Percentiles rank a stretch among this genome's conserved stretches.
Evolutionary conservation across 2,888 invertebrate genomes (phyloP).

Genomic region (Neoaliturus tenellus): DNA sequence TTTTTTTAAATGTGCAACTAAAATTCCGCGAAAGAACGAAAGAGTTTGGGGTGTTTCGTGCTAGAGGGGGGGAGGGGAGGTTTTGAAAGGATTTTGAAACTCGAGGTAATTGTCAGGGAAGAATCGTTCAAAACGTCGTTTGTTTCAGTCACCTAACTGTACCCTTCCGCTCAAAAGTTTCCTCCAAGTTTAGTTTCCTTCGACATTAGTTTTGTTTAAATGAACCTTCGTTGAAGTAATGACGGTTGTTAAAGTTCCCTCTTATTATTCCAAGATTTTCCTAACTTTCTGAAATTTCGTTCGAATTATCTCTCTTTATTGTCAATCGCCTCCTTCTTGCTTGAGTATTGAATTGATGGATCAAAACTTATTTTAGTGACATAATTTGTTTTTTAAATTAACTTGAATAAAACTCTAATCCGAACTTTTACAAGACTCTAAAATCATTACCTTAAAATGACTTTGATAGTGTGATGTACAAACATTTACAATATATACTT

Average conservation of each 20-base stretch:
- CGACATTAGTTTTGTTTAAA: not conserved
- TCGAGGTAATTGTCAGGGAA: not conserved
- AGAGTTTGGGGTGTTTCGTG: too few relatives aligned
- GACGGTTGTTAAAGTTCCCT: not conserved
- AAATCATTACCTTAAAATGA: too few relatives aligned
- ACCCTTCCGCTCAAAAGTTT: not conserved
- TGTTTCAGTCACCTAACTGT: not conserved
- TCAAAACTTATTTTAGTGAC: too few relatives aligned
- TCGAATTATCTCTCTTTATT: not conserved
- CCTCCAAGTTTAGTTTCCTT: not conserved
- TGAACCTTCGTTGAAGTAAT: not conserved
- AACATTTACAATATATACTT: too few relatives aligned
- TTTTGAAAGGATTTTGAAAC: not conserved
- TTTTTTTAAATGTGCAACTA: too few relatives aligned
- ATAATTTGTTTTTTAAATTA: too few relatives aligned
- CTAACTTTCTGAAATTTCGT: not conserved
- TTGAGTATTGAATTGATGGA: not conserved
- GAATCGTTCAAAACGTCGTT: conserved; percentile 26
- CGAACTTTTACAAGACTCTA: too few relatives aligned
- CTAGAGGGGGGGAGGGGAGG: not conserved
- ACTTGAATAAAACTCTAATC: too few relatives aligned
- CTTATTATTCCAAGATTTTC: not conserved
- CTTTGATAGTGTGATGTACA: too few relatives aligned
- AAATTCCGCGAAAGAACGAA: too few relatives aligned
- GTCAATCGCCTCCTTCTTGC: not conserved